Evolutionary conservation across 1,140 invertebrate species (phyloP).

Genomic region (Pachypsylla venusta): DNA sequence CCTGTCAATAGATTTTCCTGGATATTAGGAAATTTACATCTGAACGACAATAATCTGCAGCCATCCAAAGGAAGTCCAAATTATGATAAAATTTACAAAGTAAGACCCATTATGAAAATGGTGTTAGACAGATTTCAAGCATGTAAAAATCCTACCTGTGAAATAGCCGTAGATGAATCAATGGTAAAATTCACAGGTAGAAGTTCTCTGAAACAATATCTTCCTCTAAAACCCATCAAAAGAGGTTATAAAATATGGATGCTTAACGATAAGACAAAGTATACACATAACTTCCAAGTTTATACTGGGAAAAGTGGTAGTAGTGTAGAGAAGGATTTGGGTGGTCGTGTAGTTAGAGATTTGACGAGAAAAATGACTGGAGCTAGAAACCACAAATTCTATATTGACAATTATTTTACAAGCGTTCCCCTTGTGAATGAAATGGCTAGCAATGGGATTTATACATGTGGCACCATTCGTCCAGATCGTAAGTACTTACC

Average conservation of each 20-base stretch:
- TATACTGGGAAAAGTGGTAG: too few species aligned
- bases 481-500: constrained; percentile 19
- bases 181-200: constrained; percentile 20
- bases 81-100: constrained; percentile 18
- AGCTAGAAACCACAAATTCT: constrained; percentile 23
- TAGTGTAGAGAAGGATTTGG: too few species aligned
- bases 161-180: constrained; percentile 17
- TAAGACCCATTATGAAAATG: constrained; percentile 14
- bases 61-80: constrained; percentile 11
- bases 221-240: constrained; percentile 17
- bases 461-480: constrained; percentile 24
- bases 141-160: constrained; percentile 11
- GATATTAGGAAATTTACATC: constrained; percentile 15
- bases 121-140: constrained; percentile 10
- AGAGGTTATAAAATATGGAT: constrained; percentile 18
- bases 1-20: constrained; percentile 14
- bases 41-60: constrained; percentile 17
- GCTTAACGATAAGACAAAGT: too few species aligned
- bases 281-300: too few species aligned
- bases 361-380: too few species aligned
- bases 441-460: constrained; percentile 16
- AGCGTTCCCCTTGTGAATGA: constrained; percentile 20
- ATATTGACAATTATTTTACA: constrained; percentile 25
- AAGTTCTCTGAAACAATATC: constrained; percentile 16
- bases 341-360: too few species aligned